A percentile compares a stretch with the other conserved stretches of the same genome.
These are phyloP conservation scores for Phainopepla nitens DNA, from an alignment of 2,113 vertebrate genomes.

Conservation along the genomic window DNA sequence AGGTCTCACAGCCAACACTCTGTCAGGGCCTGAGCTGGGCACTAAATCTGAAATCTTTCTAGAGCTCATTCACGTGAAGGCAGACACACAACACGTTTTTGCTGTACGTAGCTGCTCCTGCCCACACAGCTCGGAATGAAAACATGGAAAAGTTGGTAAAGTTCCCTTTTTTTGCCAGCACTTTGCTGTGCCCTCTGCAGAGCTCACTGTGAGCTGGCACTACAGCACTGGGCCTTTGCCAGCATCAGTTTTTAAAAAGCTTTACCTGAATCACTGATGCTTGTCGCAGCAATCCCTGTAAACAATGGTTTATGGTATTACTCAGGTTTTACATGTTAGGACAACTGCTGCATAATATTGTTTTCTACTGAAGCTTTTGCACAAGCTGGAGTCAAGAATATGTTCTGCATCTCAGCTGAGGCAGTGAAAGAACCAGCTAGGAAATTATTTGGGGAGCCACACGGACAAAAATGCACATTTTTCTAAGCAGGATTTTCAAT, in stretches of 20 bases:
- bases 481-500: neutral
- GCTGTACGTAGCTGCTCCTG: neutral
- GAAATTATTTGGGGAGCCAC: neutral
- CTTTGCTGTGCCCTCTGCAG: neutral
- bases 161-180: neutral
- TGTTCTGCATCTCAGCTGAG: neutral
- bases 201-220: neutral
- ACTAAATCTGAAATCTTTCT: neutral
- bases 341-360: neutral
- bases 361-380: neutral
- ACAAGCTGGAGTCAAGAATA: neutral
- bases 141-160: neutral
- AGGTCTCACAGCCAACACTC: neutral
- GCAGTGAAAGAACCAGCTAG: neutral
- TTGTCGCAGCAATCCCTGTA: neutral
- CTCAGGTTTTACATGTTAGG: neutral
- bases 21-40: neutral
- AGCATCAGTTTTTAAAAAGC: neutral
- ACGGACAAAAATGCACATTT: neutral
- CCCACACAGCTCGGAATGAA: neutral
- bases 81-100: neutral
- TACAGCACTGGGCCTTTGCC: neutral
- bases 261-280: neutral
- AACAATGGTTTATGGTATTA: neutral
- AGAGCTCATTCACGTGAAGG: neutral